A percentile compares a stretch with the other conserved stretches of the same genome.
Evolutionary conservation across 2,113 vertebrate species (phyloP).

Genomic region (Prionailurus viverrinus): DNA sequence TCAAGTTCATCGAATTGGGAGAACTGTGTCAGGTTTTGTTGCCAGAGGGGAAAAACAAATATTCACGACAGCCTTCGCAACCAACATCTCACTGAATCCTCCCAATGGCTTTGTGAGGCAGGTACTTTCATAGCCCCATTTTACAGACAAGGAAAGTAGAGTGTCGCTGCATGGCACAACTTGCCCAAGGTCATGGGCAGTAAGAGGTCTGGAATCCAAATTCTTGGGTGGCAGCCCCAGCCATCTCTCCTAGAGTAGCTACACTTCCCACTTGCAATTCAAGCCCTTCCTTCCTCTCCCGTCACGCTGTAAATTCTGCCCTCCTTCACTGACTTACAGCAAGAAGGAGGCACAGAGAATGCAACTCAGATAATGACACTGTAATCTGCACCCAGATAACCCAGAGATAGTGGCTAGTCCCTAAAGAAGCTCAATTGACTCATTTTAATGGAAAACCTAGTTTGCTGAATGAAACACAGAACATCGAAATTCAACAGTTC

Average conservation of each 20-base stretch:
- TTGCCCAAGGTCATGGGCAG: not conserved
- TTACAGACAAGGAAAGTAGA: not conserved
- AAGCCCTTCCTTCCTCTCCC: not conserved
- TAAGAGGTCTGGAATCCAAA: not conserved
- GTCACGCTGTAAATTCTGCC: not conserved
- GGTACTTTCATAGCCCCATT: not conserved
- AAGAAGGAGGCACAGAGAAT: not conserved
- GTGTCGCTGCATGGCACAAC: not conserved
- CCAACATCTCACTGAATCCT: not conserved
- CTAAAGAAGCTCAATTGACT: not conserved
- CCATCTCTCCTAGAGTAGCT: not conserved
- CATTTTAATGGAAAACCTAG: constrained; percentile 36
- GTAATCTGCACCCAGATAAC: not conserved
- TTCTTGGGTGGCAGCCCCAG: not conserved
- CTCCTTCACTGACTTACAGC: not conserved
- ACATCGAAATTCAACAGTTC: constrained; percentile 24
- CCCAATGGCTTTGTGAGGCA: not conserved
- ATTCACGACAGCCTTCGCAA: not conserved
- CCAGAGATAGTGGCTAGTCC: not conserved
- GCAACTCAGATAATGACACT: not conserved
- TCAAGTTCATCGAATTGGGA: not conserved
- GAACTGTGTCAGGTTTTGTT: not conserved
- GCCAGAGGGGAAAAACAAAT: not conserved
- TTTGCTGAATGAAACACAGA: constrained; percentile 54
- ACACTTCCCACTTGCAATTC: not conserved